These are phyloP conservation scores for Ecliptopera silaceata DNA, from an alignment of 2,888 invertebrate species.

Conservation along the genomic window DNA sequence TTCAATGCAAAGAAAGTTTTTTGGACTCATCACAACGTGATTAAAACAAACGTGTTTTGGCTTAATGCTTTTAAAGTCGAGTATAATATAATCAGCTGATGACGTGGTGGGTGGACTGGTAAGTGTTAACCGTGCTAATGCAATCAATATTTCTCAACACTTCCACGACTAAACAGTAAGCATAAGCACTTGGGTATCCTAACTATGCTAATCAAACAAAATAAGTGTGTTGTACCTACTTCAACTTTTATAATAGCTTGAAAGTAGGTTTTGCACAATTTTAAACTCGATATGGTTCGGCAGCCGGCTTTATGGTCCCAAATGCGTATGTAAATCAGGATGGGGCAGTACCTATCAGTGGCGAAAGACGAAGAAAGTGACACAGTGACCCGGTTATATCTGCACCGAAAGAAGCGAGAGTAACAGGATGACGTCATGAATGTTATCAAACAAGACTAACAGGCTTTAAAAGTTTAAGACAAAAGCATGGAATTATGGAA, in stretches of 20 bases:
- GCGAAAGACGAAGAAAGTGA: conserved; percentile 70
- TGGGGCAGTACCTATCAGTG: conserved; percentile 41
- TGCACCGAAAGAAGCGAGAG: conserved; percentile 63
- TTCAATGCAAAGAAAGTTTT: conserved; percentile 77
- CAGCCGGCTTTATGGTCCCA: conserved; percentile 27
- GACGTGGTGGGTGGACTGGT: conserved; percentile 8
- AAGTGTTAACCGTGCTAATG: conserved; percentile 20
- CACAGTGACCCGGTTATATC: conserved; percentile 64
- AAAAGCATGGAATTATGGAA: background rate
- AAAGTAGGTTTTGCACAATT: conserved; percentile 23
- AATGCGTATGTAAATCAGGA: conserved; percentile 42
- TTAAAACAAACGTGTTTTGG: conserved; percentile 67
- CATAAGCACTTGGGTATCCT: background rate
- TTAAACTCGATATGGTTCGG: conserved; percentile 19
- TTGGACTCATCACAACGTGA: conserved; percentile 63
- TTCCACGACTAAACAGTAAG: background rate
- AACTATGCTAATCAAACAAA: conserved; percentile 5
- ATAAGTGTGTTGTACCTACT: background rate
- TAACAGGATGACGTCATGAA: conserved; percentile 54
- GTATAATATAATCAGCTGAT: conserved; percentile 39
- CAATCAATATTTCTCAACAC: conserved; percentile 18
- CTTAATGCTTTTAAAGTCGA: conserved; percentile 41
- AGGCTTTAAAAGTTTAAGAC: background rate
- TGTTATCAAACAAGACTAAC: conserved; percentile 11
- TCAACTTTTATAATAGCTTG: background rate